A percentile compares a stretch with the other conserved stretches of the same genome.
These are phyloP conservation scores for Gouania willdenowi DNA, from an alignment of 2,797 vertebrate genomes.

Conservation along the genomic window DNA sequence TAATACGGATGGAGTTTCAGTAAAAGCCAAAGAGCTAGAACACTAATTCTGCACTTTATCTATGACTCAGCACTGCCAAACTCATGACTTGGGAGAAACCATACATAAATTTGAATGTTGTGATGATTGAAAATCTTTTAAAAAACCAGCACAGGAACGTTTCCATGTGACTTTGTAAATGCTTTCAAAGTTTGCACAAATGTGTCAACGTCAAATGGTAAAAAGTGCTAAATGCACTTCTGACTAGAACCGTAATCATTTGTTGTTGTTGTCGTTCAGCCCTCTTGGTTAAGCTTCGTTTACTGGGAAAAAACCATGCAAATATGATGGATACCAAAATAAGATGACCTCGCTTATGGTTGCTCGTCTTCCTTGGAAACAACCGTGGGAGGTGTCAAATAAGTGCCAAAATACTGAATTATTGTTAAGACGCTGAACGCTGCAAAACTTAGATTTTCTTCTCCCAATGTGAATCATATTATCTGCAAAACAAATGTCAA, in stretches of 20 bases:
- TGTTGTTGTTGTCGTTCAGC: not conserved
- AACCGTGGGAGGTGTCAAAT: constrained; percentile 42
- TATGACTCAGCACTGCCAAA: not conserved
- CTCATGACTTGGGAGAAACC: too few relatives aligned
- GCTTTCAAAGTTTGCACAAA: too few relatives aligned
- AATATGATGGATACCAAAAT: constrained; percentile 6
- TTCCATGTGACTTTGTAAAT: too few relatives aligned
- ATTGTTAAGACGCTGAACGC: not conserved
- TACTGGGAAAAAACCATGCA: constrained; percentile 27
- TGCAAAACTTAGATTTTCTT: constrained; percentile 1
- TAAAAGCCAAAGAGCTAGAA: too few relatives aligned
- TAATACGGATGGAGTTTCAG: too few relatives aligned
- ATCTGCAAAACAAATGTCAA: constrained; percentile 14
- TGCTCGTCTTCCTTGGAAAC: constrained; percentile 32
- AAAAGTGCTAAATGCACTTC: not conserved
- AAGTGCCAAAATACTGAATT: constrained; percentile 4
- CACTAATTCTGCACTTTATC: not conserved
- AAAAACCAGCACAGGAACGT: too few relatives aligned
- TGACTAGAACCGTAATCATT: not conserved
- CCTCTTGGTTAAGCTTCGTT: not conserved
- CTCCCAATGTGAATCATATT: not conserved
- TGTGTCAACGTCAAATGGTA: too few relatives aligned
- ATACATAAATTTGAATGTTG: too few relatives aligned
- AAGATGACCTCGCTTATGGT: constrained; percentile 10
- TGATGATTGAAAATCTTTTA: too few relatives aligned